Conservation (phyloP, 2,113 vertebrate genomes). For the Climacteris rufus region DNA sequence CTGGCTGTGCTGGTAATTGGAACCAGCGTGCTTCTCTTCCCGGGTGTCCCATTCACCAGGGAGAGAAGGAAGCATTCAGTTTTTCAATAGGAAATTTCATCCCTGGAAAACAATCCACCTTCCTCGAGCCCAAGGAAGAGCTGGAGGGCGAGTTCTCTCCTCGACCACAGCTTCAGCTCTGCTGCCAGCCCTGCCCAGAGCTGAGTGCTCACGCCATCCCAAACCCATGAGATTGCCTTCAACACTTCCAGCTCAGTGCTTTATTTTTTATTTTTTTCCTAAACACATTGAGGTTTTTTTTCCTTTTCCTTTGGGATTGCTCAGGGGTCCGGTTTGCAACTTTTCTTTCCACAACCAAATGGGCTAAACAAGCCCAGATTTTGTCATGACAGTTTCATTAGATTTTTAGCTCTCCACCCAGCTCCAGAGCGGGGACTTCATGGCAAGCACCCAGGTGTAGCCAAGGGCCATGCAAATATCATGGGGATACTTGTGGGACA, state of each 20-base stretch:
- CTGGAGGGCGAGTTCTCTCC: background rate
- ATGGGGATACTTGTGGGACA: background rate
- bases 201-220: background rate
- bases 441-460: background rate
- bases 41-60: background rate
- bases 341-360: background rate
- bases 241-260: fast-evolving
- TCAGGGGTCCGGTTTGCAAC: background rate
- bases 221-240: background rate
- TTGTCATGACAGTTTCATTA: background rate
- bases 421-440: background rate
- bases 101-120: constrained; percentile 6
- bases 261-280: background rate
- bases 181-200: background rate
- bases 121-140: background rate
- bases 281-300: background rate
- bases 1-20: constrained; percentile 5
- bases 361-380: background rate
- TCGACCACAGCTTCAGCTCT: background rate
- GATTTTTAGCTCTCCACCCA: background rate
- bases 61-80: constrained; percentile 8
- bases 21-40: background rate
- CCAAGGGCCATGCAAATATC: background rate
- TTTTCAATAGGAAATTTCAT: constrained; percentile 26
- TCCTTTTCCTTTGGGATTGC: background rate